phyloP scores from a whole-genome alignment of 2,888 invertebrate species.

The Apodemia hepburni region DNA sequence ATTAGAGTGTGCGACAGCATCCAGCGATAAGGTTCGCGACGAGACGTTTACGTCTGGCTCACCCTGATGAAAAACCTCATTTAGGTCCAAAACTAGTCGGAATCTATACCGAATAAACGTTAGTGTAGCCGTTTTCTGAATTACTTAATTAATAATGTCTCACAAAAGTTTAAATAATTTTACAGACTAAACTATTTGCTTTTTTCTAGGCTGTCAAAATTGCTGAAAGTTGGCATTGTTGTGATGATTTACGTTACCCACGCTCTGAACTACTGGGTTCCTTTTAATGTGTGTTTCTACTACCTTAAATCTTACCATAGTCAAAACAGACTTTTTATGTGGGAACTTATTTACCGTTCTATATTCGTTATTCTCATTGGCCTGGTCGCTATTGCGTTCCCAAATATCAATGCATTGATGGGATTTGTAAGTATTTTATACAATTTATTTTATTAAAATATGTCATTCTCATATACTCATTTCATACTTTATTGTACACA shows the following conservation, averaged over 20 bases:
- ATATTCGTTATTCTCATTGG: conserved; percentile 42
- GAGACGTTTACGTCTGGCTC: too few relatives aligned
- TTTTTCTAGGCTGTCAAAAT: not conserved
- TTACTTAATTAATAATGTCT: too few relatives aligned
- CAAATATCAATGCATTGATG: conserved; percentile 53
- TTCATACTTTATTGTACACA: too few relatives aligned
- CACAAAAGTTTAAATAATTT: too few relatives aligned
- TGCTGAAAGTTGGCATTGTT: conserved; percentile 48
- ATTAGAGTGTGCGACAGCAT: too few relatives aligned
- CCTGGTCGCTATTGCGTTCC: conserved; percentile 47
- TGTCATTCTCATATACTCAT: too few relatives aligned
- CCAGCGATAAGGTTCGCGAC: too few relatives aligned
- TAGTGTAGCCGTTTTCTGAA: too few relatives aligned
- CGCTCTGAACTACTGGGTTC: conserved; percentile 59
- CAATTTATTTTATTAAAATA: too few relatives aligned
- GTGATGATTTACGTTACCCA: conserved; percentile 60
- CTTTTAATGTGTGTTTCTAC: conserved; percentile 52
- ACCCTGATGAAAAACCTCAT: too few relatives aligned
- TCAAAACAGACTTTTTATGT: not conserved
- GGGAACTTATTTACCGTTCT: conserved; percentile 22
- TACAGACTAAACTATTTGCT: not conserved
- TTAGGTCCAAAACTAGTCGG: too few relatives aligned
- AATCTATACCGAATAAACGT: too few relatives aligned
- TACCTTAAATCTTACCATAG: conserved; percentile 42
- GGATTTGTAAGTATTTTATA: conserved; percentile 55